These are phyloP conservation scores for Drosophila ananassae DNA, from an alignment of 1,140 invertebrate genomes.

Conservation along the genomic window DNA sequence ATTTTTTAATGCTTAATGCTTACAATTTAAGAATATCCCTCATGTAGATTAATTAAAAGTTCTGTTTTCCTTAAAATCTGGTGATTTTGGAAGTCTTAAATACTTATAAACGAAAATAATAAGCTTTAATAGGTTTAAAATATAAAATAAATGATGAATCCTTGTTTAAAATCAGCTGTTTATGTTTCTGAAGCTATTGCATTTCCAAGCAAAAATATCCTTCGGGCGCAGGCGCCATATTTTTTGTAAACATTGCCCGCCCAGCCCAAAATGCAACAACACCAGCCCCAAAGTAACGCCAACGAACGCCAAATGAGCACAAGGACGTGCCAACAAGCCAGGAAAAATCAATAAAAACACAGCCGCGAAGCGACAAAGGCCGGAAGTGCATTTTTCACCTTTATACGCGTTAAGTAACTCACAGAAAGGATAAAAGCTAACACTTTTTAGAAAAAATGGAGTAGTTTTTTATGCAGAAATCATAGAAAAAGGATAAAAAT, in stretches of 20 bases:
- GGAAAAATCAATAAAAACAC: constrained; percentile 78
- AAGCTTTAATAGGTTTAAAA: too few species aligned
- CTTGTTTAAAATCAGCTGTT: constrained; percentile 15
- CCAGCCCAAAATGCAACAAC: constrained; percentile 55
- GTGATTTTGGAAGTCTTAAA: too few species aligned
- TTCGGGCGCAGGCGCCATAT: constrained; percentile 54
- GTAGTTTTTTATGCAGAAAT: constrained; percentile 13
- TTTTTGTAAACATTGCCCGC: constrained; percentile 66
- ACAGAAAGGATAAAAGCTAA: constrained; percentile 9
- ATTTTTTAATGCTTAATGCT: too few species aligned
- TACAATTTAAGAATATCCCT: too few species aligned
- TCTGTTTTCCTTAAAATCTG: too few species aligned
- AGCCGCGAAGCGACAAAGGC: constrained; percentile 46
- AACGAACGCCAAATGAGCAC: constrained; percentile 70
- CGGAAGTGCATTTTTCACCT: constrained; percentile 68
- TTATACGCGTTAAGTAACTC: constrained; percentile 35
- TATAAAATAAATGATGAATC: too few species aligned
- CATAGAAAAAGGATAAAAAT: constrained; percentile 45
- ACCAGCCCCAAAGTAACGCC: constrained; percentile 32
- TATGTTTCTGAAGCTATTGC: constrained; percentile 29
- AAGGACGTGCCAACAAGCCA: constrained; percentile 59
- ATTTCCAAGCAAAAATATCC: constrained; percentile 35
- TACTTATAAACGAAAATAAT: too few species aligned
- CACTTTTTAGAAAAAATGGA: constrained; percentile 13
- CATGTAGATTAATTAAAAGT: too few species aligned